These are phyloP conservation scores for Apogon talboti DNA, from an alignment of 2,797 vertebrate species.

Conservation along the genomic window DNA sequence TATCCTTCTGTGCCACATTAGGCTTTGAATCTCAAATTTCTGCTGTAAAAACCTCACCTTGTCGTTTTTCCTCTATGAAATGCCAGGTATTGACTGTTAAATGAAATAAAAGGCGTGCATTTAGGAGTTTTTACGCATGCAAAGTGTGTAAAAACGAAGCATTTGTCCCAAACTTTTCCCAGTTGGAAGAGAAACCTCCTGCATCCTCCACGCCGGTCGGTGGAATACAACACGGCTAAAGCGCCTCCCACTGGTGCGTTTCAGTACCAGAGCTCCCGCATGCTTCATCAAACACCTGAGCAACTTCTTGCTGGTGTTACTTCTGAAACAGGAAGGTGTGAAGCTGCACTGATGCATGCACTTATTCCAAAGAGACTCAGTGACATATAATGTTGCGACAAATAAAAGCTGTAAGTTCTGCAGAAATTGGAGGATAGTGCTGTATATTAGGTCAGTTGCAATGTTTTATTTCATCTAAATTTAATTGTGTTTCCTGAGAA, in stretches of 20 bases:
- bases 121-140: no score
- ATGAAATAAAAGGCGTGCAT: no score
- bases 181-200: constrained; percentile 64
- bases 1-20: not conserved
- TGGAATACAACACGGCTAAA: constrained; percentile 91
- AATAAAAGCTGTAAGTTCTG: no score
- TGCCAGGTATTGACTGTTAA: no score
- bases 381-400: no score
- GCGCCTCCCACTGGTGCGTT: constrained; percentile 91
- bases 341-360: not conserved
- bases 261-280: constrained; percentile 42
- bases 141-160: constrained; percentile 65
- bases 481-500: constrained; percentile 12
- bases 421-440: no score
- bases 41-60: not conserved
- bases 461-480: no score
- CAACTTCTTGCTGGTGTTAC: not conserved
- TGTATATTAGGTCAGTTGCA: no score
- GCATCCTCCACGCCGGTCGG: constrained; percentile 44
- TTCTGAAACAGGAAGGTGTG: not conserved
- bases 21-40: not conserved
- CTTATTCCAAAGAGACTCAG: no score
- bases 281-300: constrained; percentile 28
- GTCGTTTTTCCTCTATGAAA: not conserved
- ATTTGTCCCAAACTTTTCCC: constrained; percentile 76